phyloP scores from a whole-genome alignment of 2,888 invertebrate species.

The Luperina testacea region DNA sequence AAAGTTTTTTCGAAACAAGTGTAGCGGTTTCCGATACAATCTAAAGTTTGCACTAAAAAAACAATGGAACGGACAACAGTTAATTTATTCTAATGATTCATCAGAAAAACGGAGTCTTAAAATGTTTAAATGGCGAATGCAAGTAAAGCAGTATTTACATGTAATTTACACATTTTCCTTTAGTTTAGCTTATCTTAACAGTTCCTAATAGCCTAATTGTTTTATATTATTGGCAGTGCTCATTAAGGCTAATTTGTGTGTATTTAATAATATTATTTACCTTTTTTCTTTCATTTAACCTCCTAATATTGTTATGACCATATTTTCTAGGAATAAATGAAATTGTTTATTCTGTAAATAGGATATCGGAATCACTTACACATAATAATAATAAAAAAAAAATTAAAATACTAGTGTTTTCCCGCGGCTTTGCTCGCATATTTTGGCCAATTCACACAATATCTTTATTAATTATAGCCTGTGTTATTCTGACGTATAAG shows the following conservation, averaged over 20 bases:
- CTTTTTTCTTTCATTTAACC: background rate
- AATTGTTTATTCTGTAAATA: background rate
- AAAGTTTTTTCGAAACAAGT: conserved; percentile 19
- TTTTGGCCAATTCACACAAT: background rate
- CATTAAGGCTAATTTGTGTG: background rate
- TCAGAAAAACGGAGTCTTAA: conserved; percentile 31
- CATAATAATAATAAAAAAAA: background rate
- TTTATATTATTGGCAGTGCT: conserved; percentile 1
- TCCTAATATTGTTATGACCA: background rate
- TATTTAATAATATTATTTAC: background rate
- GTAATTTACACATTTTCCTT: conserved; percentile 35
- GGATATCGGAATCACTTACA: no score
- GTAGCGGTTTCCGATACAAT: conserved; percentile 46
- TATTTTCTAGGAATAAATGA: background rate
- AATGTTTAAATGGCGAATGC: conserved; percentile 44
- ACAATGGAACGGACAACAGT: conserved; percentile 45
- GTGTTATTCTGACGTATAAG: background rate
- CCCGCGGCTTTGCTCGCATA: background rate
- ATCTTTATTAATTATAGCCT: background rate
- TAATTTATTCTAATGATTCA: conserved; percentile 60
- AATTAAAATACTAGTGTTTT: background rate
- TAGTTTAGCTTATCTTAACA: conserved; percentile 6
- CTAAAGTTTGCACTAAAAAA: conserved; percentile 49
- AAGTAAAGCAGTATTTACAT: conserved; percentile 47
- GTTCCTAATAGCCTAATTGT: conserved; percentile 24